Conservation (phyloP, 2,888 invertebrate genomes). For the Diaperis boleti region DNA sequence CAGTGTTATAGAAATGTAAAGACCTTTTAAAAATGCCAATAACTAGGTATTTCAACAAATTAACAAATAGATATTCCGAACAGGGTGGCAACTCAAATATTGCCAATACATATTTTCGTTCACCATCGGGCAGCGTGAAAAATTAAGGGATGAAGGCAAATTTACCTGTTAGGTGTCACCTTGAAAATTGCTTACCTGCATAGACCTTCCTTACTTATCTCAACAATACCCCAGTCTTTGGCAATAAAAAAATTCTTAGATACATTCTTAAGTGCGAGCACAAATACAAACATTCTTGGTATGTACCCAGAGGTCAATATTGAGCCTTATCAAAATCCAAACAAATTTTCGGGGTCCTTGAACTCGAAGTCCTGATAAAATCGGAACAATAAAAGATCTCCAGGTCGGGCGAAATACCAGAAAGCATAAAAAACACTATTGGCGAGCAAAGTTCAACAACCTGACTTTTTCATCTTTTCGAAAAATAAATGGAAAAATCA, state of each 20-base stretch:
- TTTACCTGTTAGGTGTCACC: background rate
- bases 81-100: too few relatives aligned
- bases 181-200: background rate
- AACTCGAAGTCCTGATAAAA: background rate
- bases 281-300: background rate
- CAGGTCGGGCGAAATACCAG: background rate
- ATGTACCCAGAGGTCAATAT: background rate
- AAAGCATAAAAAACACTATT: background rate
- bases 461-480: background rate
- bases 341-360: background rate
- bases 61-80: too few relatives aligned
- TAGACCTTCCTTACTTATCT: background rate
- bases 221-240: too few relatives aligned
- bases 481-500: too few relatives aligned
- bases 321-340: background rate
- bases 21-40: too few relatives aligned
- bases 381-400: background rate
- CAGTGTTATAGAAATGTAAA: too few relatives aligned
- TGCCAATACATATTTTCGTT: too few relatives aligned
- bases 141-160: background rate
- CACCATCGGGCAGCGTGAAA: too few relatives aligned
- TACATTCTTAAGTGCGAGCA: background rate
- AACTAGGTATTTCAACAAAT: too few relatives aligned
- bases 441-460: background rate
- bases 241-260: background rate